Base-by-base conservation (phyloP, 2,888 invertebrate genomes). In the Eupithecia abbreviata region DNA sequence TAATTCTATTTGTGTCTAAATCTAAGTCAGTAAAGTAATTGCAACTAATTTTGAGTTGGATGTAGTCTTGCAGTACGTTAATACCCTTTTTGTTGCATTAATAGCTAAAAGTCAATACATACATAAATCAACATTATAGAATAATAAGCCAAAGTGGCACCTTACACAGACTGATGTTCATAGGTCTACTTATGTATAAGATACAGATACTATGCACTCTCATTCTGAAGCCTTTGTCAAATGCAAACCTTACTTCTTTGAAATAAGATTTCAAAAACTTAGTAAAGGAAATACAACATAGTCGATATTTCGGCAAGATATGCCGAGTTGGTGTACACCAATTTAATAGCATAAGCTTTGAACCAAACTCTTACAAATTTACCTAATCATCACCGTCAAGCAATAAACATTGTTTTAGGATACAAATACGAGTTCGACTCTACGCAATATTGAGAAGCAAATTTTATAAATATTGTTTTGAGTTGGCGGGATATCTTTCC, bases 111-210 rank as follows among this genome's bases (percentile, higher is more conserved):
- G 47, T n/a, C 42, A 67, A 58, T 4, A 58, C 18, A 10, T 18
- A 58, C 58, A 12, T 62, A 62, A 18, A 62, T 10, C 10, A 62
- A 62, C 18, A 1, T 58, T 58, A 58, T 58, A 18, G 18, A 58
- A 18, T 82, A 83, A 78, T 71, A 84, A 84, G 85, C 87, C 88
- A 84, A 80, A 76, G 90, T 89, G 91, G 90, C 92, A 88, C 89
- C 86, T 91, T 88, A 91, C 89, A 85, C n/a, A 81, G 75, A 76
- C 74, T 73, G 65, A 78, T 77, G 76, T 69, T 45, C 49, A 76
- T 65, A 74, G 58, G 55, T 72, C 72, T 68, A 18, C 7, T 69
- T 47, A 67, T 51, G 62, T 9, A 51, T 42, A 43, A 68, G 45
- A 45, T 68, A 66, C 15, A 45, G 45, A 68, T 41, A n/a, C 43